Conservation (phyloP, 2,888 invertebrate genomes). For the Cataglyphis rosenhaueri region DNA sequence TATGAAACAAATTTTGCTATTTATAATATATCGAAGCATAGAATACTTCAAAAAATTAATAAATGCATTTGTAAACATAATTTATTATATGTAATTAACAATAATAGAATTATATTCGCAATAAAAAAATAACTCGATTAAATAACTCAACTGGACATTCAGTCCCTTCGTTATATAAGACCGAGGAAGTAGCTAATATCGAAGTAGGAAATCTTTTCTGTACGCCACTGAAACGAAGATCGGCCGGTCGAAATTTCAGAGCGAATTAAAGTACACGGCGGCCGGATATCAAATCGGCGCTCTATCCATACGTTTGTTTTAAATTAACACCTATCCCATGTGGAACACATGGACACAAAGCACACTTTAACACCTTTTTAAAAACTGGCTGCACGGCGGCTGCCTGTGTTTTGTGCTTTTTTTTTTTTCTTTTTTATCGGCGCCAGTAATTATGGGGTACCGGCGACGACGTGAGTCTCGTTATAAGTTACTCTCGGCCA, state of each 20-base stretch:
- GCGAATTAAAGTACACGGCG: slow-evolving; percentile 54
- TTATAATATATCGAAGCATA: background rate
- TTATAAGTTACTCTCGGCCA: slow-evolving; percentile 62
- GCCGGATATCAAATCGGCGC: slow-evolving; percentile 70
- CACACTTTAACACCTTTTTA: slow-evolving; percentile 83
- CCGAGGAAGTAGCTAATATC: background rate
- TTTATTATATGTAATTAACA: background rate
- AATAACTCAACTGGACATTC: background rate
- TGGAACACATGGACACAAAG: slow-evolving; percentile 70
- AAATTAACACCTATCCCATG: slow-evolving; percentile 81
- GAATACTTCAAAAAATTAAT: background rate
- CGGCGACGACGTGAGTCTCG: slow-evolving; percentile 71
- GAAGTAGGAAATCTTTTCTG: slow-evolving; percentile 12
- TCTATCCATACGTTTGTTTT: slow-evolving; percentile 81
- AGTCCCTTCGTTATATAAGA: background rate
- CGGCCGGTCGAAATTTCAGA: slow-evolving; percentile 41
- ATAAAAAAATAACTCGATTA: background rate
- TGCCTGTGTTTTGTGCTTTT: slow-evolving; percentile 21
- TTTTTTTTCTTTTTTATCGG: slow-evolving; percentile 59
- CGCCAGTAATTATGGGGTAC: slow-evolving; percentile 74
- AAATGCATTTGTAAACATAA: background rate
- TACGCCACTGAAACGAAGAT: slow-evolving; percentile 51
- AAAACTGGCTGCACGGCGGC: slow-evolving; percentile 70
- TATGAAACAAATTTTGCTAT: background rate
- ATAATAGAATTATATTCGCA: background rate